phyloP scores from a whole-genome alignment of 1,140 invertebrate species.

The Thrips palmi region DNA sequence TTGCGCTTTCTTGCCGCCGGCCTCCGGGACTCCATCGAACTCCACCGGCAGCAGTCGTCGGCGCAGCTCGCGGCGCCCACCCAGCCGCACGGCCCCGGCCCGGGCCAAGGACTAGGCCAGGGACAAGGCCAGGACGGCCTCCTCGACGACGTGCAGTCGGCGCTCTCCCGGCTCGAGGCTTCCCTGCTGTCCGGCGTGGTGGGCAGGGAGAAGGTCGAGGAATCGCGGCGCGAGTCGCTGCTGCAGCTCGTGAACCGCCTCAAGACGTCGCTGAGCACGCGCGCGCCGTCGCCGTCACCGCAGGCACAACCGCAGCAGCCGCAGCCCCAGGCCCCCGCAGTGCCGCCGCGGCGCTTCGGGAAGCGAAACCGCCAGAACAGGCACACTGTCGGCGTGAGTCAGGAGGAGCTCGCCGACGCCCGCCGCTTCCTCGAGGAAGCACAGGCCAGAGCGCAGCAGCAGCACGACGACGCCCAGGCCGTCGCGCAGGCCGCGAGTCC shows the following conservation, averaged over 20 bases:
- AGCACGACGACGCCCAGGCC: conserved; percentile 11
- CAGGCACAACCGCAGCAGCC: conserved; percentile 24
- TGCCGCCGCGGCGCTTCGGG: conserved; percentile 16
- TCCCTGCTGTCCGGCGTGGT: conserved; percentile 37
- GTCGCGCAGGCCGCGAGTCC: too few species aligned
- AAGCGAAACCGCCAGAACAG: conserved; percentile 24
- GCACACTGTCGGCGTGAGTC: conserved; percentile 63
- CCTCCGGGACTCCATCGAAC: conserved; percentile 17
- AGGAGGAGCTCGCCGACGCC: conserved; percentile 56
- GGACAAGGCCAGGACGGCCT: conserved; percentile 32
- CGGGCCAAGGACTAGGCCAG: conserved; percentile 20
- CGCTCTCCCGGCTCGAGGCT: conserved; percentile 47
- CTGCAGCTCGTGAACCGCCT: conserved; percentile 54
- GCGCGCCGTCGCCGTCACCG: conserved; percentile 11
- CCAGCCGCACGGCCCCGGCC: not conserved
- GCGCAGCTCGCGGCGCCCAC: too few species aligned
- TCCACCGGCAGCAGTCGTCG: conserved; percentile 2
- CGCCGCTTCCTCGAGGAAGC: conserved; percentile 49
- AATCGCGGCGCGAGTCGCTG: conserved; percentile 38
- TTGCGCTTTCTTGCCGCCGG: too few species aligned
- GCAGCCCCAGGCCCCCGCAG: conserved; percentile 18
- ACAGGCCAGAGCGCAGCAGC: conserved; percentile 9
- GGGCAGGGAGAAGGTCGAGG: too few species aligned
- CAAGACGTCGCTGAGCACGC: conserved; percentile 41
- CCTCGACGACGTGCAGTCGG: conserved; percentile 58